Evolutionary conservation across 2,888 invertebrate genomes (phyloP).

Genomic region (Eilema griseolum): DNA sequence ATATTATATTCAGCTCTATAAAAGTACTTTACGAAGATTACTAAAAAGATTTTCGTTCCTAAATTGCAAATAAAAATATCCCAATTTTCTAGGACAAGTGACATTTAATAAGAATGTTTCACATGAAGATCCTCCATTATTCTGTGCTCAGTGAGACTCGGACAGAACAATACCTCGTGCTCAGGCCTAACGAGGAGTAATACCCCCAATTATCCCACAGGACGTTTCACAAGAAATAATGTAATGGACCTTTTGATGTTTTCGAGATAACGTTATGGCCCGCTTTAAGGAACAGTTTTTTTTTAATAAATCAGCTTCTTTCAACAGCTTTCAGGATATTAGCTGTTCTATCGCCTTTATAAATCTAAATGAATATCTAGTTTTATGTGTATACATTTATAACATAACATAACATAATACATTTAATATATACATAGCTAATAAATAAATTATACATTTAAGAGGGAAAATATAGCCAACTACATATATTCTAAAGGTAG

Average conservation of each 20-base stretch:
- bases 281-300: constrained; percentile 2
- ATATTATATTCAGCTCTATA: too few relatives aligned
- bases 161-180: constrained; percentile 21
- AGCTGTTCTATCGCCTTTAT: background rate
- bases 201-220: constrained; percentile 43
- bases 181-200: constrained; percentile 44
- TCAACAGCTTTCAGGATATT: background rate
- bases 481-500: too few relatives aligned
- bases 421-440: too few relatives aligned
- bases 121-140: constrained; percentile 16
- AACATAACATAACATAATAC: too few relatives aligned
- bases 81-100: constrained; percentile 11
- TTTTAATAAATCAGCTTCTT: constrained; percentile 5
- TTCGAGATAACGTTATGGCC: constrained; percentile 4
- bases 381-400: background rate
- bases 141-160: constrained; percentile 1
- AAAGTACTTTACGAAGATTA: background rate
- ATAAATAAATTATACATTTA: too few relatives aligned
- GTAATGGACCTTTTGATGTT: constrained; percentile 17
- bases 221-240: constrained; percentile 28
- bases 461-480: background rate
- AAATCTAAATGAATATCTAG: background rate
- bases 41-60: background rate
- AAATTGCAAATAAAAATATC: background rate
- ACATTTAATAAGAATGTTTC: constrained; percentile 14